Evolutionary conservation across 2,113 vertebrate genomes (phyloP).

Genomic region (Cebus imitator): DNA sequence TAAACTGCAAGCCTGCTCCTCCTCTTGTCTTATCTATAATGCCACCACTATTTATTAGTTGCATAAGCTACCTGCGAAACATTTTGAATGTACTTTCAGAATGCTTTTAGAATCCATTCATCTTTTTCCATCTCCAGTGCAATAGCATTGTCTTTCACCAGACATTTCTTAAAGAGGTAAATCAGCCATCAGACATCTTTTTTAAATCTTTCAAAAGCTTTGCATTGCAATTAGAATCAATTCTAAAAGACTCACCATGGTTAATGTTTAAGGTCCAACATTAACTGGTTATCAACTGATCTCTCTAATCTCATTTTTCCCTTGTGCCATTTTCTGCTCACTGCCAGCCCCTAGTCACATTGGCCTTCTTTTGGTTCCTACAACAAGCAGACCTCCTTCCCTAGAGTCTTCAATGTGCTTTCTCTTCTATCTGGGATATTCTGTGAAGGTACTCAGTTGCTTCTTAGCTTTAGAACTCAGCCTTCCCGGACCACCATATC

Average conservation of each 20-base stretch:
- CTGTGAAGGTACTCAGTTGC: not conserved
- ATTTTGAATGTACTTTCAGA: not conserved
- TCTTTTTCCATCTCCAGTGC: not conserved
- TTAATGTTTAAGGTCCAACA: not conserved
- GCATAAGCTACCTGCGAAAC: not conserved
- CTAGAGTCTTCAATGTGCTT: not conserved
- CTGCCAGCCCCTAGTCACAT: not conserved
- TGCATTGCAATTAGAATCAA: not conserved
- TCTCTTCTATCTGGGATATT: not conserved
- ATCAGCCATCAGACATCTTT: not conserved
- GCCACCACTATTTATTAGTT: not conserved
- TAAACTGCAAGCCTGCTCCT: not conserved
- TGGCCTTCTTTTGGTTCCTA: not conserved
- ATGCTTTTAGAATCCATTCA: not conserved
- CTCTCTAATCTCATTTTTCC: not conserved
- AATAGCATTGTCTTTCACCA: not conserved
- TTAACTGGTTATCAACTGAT: not conserved
- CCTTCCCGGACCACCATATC: not conserved
- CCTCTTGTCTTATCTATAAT: not conserved
- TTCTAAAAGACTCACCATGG: not conserved
- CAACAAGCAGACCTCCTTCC: not conserved
- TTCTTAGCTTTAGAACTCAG: conserved; percentile 17
- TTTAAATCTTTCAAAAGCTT: not conserved
- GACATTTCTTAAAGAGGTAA: not conserved
- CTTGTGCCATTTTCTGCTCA: not conserved